These are phyloP conservation scores for Rugalucina vietnamica DNA, from an alignment of 2,888 invertebrate genomes.

Conservation along the genomic window DNA sequence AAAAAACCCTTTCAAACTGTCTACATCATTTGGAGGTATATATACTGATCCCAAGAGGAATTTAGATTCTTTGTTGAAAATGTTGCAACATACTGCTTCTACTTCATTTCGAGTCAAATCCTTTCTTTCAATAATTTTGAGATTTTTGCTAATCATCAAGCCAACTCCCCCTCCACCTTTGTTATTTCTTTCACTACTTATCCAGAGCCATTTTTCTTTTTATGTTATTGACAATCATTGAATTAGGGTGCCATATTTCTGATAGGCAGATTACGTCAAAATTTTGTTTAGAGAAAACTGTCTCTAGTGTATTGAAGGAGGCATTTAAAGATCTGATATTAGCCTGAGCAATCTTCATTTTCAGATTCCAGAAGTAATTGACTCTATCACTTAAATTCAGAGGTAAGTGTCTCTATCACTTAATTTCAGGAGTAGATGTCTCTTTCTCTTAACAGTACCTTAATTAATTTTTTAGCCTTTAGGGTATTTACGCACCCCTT, in stretches of 20 bases:
- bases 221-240: background rate
- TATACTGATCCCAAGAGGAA: background rate
- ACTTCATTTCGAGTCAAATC: background rate
- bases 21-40: background rate
- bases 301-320: background rate
- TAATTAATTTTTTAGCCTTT: too few species aligned
- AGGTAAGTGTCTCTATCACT: too few species aligned
- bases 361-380: too few species aligned
- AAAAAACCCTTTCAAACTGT: background rate
- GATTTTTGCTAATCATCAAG: background rate
- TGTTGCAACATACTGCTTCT: conserved; percentile 13
- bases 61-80: background rate
- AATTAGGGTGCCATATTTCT: conserved; percentile 13
- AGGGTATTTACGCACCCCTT: too few species aligned
- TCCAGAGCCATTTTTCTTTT: conserved; percentile 8
- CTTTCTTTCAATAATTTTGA: conserved; percentile 11
- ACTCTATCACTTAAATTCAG: too few species aligned
- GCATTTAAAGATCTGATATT: conserved; percentile 6
- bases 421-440: too few species aligned
- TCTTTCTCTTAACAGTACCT: too few species aligned
- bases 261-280: background rate
- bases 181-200: conserved; percentile 10
- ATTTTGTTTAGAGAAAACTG: background rate
- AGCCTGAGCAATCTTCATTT: conserved; percentile 11
- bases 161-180: conserved; percentile 14